Conservation (phyloP, 2,797 vertebrate genomes). For the Microctenopoma lineatum region DNA sequence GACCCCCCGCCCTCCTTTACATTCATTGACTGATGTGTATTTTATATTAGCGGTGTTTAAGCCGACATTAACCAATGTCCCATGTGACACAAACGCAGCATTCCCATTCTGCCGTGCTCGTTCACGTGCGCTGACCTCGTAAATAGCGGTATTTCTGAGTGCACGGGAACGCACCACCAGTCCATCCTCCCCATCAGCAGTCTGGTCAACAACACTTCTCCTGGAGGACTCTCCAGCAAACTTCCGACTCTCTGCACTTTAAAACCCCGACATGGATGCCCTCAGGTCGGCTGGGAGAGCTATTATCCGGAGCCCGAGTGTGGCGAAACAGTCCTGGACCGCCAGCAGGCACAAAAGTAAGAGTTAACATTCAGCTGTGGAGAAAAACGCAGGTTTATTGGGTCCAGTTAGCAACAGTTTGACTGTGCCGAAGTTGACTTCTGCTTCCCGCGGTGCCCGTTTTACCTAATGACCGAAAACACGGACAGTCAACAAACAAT, state of each 20-base stretch:
- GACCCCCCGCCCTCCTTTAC: too few species aligned
- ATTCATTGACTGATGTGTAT: background rate
- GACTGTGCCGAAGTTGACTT: conserved; percentile 11
- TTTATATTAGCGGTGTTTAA: too few species aligned
- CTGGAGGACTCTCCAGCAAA: conserved; percentile 17
- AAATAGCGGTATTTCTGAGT: conserved; percentile 44
- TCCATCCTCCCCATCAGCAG: conserved; percentile 55
- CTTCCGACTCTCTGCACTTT: conserved; percentile 22
- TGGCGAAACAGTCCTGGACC: conserved; percentile 91
- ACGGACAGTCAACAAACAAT: background rate
- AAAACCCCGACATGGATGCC: conserved; percentile 86
- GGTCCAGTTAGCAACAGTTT: background rate
- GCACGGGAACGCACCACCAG: conserved; percentile 61
- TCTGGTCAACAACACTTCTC: conserved; percentile 57
- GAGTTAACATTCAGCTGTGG: conserved; percentile 29
- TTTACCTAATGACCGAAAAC: background rate
- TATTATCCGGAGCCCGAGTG: conserved; percentile 92
- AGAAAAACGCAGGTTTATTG: background rate
- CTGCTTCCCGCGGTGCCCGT: background rate
- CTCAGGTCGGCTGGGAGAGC: conserved; percentile 93
- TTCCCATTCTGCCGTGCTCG: background rate
- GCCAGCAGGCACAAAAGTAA: conserved; percentile 91
- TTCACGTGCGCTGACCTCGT: conserved; percentile 31
- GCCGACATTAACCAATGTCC: background rate
- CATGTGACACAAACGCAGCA: conserved; percentile 20